Conservation (phyloP, 2,888 invertebrate genomes). For the Nomada fucata region DNA sequence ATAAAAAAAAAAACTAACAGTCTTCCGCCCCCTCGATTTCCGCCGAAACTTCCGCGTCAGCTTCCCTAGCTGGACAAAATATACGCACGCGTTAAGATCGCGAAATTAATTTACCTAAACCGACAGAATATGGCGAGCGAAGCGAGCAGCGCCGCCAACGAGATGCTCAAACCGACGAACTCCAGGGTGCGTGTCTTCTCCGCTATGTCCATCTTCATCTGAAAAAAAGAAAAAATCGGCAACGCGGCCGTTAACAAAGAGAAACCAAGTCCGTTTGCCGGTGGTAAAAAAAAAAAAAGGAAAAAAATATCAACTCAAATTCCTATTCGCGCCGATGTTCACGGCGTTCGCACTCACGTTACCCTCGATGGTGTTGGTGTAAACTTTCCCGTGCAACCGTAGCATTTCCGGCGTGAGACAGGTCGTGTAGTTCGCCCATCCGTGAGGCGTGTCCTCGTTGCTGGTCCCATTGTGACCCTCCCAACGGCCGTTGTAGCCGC, state of each 20-base stretch:
- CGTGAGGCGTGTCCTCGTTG: slow-evolving; percentile 82
- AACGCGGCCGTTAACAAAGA: neutral
- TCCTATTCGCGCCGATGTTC: neutral
- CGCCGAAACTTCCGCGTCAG: too few species aligned
- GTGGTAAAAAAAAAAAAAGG: too few species aligned
- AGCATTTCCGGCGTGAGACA: slow-evolving; percentile 91
- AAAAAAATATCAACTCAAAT: neutral
- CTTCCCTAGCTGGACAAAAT: neutral
- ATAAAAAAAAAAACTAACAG: too few species aligned
- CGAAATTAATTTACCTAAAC: slow-evolving; percentile 88
- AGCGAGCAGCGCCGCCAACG: slow-evolving; percentile 89
- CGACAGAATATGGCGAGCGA: slow-evolving; percentile 93
- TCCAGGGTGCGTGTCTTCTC: slow-evolving; percentile 91
- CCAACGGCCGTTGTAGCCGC: slow-evolving; percentile 90
- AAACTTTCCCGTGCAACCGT: slow-evolving; percentile 88
- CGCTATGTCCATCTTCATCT: slow-evolving; percentile 89
- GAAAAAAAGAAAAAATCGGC: slow-evolving; percentile 72
- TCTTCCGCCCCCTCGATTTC: too few species aligned
- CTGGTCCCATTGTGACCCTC: slow-evolving; percentile 85
- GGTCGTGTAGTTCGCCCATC: slow-evolving; percentile 94
- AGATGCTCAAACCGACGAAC: slow-evolving; percentile 92
- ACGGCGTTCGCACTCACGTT: slow-evolving; percentile 47
- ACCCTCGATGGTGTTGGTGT: slow-evolving; percentile 73
- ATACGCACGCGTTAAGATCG: neutral
- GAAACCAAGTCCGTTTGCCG: neutral